Evolutionary conservation across 2,113 vertebrate genomes (phyloP).

Genomic region (Pristiophorus japonicus): DNA sequence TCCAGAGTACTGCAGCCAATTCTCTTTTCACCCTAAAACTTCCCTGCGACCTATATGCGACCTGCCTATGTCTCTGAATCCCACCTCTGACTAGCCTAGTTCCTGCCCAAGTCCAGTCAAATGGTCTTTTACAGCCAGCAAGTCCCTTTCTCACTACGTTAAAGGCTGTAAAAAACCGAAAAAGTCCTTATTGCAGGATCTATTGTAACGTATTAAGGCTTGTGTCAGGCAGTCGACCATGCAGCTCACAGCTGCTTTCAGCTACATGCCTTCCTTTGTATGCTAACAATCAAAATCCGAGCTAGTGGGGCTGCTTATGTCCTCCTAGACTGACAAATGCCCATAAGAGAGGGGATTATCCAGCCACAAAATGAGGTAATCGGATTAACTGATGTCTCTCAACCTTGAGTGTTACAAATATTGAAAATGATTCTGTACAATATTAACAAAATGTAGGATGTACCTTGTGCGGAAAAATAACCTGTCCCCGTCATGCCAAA

Average conservation of each 20-base stretch:
- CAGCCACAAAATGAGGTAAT: constrained; percentile 25
- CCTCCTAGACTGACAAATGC: background rate
- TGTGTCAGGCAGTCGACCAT: constrained; percentile 18
- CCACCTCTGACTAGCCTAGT: background rate
- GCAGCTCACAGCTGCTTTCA: constrained; percentile 29
- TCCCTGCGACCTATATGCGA: background rate
- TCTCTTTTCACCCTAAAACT: background rate
- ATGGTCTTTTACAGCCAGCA: background rate
- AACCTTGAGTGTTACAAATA: constrained; percentile 7
- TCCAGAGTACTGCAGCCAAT: background rate
- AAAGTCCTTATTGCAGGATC: background rate
- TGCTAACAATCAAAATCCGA: constrained; percentile 19
- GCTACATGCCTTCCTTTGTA: background rate
- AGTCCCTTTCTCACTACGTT: background rate
- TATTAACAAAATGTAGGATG: constrained; percentile 30
- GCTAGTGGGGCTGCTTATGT: constrained; percentile 7
- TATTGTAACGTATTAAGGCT: background rate
- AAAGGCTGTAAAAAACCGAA: background rate
- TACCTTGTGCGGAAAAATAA: background rate
- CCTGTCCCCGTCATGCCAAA: background rate
- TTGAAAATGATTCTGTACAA: constrained; percentile 7
- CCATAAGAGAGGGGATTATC: constrained; percentile 26
- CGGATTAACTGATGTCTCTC: constrained; percentile 25
- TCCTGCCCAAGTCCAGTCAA: background rate
- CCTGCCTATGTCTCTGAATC: background rate